Percentiles rank a stretch among this genome's conserved stretches.
Conservation (phyloP, 2,797 vertebrate genomes). For the Calcarius lapponicus region DNA sequence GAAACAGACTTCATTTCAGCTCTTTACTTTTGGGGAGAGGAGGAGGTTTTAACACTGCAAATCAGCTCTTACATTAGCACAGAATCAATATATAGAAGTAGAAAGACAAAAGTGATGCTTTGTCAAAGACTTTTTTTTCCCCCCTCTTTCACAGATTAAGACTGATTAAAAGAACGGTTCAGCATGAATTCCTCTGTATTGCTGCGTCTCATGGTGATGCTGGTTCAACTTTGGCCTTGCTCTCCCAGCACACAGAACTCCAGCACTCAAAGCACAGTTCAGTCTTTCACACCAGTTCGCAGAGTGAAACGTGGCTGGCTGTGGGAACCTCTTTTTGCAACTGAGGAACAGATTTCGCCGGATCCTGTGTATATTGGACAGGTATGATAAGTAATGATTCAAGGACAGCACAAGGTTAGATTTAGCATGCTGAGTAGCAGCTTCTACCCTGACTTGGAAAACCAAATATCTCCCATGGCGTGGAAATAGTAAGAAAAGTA, state of each 20-base stretch:
- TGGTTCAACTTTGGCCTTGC: slow-evolving; percentile 44
- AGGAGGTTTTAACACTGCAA: neutral
- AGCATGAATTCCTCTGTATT: slow-evolving; percentile 50
- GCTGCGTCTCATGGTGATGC: neutral
- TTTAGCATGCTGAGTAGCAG: neutral
- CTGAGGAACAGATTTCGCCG: slow-evolving; percentile 82
- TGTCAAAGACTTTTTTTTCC: neutral
- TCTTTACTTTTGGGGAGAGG: neutral
- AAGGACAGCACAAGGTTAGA: neutral
- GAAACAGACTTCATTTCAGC: neutral
- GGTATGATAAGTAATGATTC: slow-evolving; percentile 76
- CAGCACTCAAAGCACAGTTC: neutral
- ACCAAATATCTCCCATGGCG: neutral
- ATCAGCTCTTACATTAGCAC: neutral
- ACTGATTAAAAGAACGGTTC: slow-evolving; percentile 16
- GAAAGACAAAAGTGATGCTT: neutral
- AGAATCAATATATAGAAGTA: neutral
- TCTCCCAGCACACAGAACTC: neutral
- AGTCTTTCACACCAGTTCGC: neutral
- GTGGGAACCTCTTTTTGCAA: slow-evolving; percentile 87
- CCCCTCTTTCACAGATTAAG: neutral
- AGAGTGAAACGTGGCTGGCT: slow-evolving; percentile 83
- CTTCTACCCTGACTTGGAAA: neutral
- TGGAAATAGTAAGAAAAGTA: neutral
- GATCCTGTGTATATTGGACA: slow-evolving; percentile 82